phyloP scores from a whole-genome alignment of 2,113 vertebrate species.

The Cochlearius cochlearius region DNA sequence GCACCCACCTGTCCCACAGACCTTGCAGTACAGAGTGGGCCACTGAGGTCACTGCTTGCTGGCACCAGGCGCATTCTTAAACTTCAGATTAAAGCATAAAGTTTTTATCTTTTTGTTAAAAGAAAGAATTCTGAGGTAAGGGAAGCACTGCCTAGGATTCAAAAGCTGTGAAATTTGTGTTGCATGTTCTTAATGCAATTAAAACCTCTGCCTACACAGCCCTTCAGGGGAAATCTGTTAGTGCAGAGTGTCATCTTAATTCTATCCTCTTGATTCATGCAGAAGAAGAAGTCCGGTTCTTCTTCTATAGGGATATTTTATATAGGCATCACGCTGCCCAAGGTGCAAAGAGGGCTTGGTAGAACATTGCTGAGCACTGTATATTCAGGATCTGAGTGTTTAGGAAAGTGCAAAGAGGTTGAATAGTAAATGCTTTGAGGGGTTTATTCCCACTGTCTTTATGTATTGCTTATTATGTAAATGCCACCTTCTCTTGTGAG shows the following conservation, averaged over 20 bases:
- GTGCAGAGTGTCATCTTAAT: not conserved
- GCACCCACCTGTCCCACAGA: too few relatives aligned
- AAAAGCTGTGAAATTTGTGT: not conserved
- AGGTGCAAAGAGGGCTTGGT: not conserved
- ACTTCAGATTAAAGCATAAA: not conserved
- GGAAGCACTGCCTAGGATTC: not conserved
- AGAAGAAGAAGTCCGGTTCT: not conserved
- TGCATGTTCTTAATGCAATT: not conserved
- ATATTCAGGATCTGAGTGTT: not conserved
- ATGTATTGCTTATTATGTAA: not conserved
- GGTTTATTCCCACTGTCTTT: not conserved
- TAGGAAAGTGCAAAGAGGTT: not conserved
- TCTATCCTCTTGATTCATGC: not conserved
- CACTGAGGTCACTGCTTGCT: not conserved
- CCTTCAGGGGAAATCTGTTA: not conserved
- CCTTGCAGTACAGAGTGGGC: rapidly evolving
- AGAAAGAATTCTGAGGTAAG: not conserved
- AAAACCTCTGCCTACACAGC: not conserved
- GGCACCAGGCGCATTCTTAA: not conserved
- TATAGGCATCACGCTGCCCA: not conserved
- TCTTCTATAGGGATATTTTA: not conserved
- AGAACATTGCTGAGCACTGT: not conserved
- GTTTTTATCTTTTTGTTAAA: not conserved
- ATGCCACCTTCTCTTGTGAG: not conserved
- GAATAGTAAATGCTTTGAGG: not conserved